A percentile compares a stretch with the other conserved stretches of the same genome.
Evolutionary conservation across 2,888 invertebrate genomes (phyloP).

Genomic region (Didymodactylos carnosus): DNA sequence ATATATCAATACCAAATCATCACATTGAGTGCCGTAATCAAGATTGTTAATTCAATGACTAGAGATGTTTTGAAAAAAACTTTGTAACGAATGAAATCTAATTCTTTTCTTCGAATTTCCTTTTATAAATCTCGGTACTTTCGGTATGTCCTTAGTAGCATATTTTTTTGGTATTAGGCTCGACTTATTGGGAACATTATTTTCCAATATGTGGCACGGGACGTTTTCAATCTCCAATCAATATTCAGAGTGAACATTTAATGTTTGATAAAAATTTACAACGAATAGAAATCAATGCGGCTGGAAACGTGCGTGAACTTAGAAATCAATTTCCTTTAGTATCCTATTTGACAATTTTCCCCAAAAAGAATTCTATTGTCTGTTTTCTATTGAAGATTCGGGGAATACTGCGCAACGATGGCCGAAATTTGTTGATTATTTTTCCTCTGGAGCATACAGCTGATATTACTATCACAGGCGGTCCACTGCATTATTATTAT

Average conservation of each 20-base stretch:
- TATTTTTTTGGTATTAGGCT: no score
- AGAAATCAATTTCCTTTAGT: no score
- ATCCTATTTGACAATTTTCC: no score
- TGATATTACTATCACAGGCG: conserved; percentile 40
- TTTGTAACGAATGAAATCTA: no score
- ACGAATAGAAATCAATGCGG: neutral
- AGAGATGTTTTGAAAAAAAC: no score
- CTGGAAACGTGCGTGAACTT: neutral
- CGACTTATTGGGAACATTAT: neutral
- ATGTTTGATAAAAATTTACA: conserved; percentile 2
- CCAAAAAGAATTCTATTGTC: neutral
- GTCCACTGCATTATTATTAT: conserved; percentile 58
- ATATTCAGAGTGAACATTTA: conserved; percentile 8
- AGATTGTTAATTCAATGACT: no score
- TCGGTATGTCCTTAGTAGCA: no score
- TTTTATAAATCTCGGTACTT: no score
- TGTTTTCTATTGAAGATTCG: neutral
- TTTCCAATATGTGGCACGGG: neutral
- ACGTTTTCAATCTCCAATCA: conserved; percentile 9
- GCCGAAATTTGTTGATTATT: neutral
- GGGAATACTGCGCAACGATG: neutral
- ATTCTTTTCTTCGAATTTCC: no score
- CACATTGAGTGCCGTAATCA: no score
- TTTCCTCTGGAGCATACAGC: neutral
- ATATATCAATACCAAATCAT: no score